Conservation (phyloP, 2,113 vertebrate genomes). For the Agapornis roseicollis region DNA sequence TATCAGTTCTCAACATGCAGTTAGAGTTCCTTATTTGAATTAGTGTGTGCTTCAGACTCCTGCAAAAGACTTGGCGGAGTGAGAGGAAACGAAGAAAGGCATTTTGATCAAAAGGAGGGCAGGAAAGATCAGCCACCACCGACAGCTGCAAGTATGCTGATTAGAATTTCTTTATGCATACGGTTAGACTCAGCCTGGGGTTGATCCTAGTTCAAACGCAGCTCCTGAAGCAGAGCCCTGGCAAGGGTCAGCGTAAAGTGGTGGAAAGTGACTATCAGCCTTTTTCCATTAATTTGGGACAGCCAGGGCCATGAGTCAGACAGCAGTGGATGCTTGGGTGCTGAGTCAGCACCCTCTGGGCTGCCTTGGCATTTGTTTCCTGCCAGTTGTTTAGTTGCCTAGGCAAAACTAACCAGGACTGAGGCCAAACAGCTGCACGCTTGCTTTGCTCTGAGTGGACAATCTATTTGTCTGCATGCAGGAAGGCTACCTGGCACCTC, state of each 20-base stretch:
- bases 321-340: not conserved
- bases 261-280: constrained; percentile 9
- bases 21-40: not conserved
- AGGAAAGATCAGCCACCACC: not conserved
- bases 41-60: not conserved
- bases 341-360: constrained; percentile 38
- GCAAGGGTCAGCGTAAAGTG: not conserved
- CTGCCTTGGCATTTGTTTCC: not conserved
- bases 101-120: not conserved
- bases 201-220: not conserved
- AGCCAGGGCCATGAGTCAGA: not conserved
- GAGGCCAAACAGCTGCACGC: not conserved
- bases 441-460: fast-evolving
- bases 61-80: not conserved
- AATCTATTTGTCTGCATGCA: not conserved
- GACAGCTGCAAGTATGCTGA: not conserved
- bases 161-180: not conserved
- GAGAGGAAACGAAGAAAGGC: not conserved
- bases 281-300: not conserved
- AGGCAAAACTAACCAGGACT: not conserved
- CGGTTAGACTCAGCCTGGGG: not conserved
- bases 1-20: not conserved
- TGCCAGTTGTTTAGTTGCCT: not conserved
- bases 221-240: not conserved
- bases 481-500: not conserved